Percentiles rank a stretch among this genome's conserved stretches.
Evolutionary conservation across 2,797 vertebrate genomes (phyloP).

Genomic region (Sebastes aleutianus): DNA sequence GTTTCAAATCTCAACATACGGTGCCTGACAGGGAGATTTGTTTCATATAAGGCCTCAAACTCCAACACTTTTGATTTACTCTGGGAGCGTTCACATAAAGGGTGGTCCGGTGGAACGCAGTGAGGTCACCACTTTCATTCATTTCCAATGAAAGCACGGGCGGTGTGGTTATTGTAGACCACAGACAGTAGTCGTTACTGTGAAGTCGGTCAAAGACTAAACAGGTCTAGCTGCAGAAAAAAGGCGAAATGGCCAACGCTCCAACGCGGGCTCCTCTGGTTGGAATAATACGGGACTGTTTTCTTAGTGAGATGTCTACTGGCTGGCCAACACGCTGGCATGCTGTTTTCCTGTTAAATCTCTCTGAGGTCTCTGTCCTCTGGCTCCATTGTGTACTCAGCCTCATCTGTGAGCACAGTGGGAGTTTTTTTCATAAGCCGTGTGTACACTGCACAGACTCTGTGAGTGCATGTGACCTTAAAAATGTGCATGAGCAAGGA

Average conservation of each 20-base stretch:
- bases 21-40: constrained; percentile 12
- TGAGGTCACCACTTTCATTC: constrained; percentile 71
- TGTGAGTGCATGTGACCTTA: constrained; percentile 58
- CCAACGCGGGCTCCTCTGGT: constrained; percentile 34
- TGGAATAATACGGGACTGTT: constrained; percentile 70
- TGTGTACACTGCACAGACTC: constrained; percentile 9
- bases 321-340: constrained; percentile 46
- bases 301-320: constrained; percentile 52
- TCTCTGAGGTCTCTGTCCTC: constrained; percentile 55
- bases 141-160: constrained; percentile 71
- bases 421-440: constrained; percentile 48
- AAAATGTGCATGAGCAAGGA: constrained; percentile 51
- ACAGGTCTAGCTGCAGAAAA: constrained; percentile 47
- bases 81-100: constrained; percentile 40
- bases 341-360: constrained; percentile 65
- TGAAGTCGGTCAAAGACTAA: constrained; percentile 56
- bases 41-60: constrained; percentile 25
- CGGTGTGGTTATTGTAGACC: constrained; percentile 61
- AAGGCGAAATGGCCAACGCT: constrained; percentile 40
- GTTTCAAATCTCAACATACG: constrained; percentile 13
- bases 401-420: constrained; percentile 55
- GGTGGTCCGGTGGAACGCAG: constrained; percentile 53
- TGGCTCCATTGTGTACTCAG: constrained; percentile 59
- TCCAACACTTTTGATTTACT: constrained; percentile 47
- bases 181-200: constrained; percentile 69